Conservation (phyloP, 2,888 invertebrate genomes). For the Palloptera scutellata region DNA sequence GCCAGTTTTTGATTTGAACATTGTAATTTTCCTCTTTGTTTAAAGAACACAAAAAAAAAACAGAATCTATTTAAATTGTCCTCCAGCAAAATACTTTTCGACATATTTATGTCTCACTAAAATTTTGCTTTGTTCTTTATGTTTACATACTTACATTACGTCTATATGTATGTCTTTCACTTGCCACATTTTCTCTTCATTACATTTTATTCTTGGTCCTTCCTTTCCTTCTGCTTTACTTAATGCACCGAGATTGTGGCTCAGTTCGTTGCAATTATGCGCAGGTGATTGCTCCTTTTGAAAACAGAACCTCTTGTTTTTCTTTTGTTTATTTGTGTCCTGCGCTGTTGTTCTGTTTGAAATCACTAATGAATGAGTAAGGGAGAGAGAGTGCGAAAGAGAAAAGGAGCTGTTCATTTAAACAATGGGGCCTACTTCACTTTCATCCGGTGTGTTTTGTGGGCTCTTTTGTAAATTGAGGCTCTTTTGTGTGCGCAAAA, state of each 20-base stretch:
- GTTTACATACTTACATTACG: too few relatives aligned
- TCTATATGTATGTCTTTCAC: too few relatives aligned
- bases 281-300: slow-evolving; percentile 5
- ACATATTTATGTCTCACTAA: too few relatives aligned
- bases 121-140: too few relatives aligned
- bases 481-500: neutral
- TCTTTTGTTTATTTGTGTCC: neutral
- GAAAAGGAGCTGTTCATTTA: neutral
- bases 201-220: neutral
- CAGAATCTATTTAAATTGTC: too few relatives aligned
- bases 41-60: too few relatives aligned
- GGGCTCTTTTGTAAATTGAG: neutral
- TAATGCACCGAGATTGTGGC: neutral
- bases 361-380: neutral
- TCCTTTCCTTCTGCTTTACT: neutral
- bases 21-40: too few relatives aligned
- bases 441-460: slow-evolving; percentile 5
- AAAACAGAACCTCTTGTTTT: neutral
- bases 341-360: neutral
- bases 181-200: too few relatives aligned
- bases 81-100: too few relatives aligned
- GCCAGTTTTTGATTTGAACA: too few relatives aligned
- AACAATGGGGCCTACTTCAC: neutral
- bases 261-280: slow-evolving; percentile 2
- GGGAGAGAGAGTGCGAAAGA: slow-evolving; percentile 9